These are phyloP conservation scores for Ceratina calcarata DNA, from an alignment of 1,140 invertebrate genomes.

Conservation along the genomic window DNA sequence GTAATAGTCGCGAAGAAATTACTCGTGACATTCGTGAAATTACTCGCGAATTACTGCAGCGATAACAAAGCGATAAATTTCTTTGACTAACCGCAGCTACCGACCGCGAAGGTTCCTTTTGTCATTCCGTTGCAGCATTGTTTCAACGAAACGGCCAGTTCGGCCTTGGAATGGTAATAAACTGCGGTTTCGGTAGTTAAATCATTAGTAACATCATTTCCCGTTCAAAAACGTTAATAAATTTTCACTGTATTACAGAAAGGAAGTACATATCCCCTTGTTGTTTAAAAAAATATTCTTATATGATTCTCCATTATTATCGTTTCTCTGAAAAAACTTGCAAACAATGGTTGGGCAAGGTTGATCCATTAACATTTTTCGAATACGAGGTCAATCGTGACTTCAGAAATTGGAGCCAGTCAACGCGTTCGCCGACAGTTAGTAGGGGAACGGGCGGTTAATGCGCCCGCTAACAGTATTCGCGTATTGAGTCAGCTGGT, in stretches of 20 bases:
- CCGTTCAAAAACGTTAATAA: background rate
- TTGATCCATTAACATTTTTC: constrained; percentile 20
- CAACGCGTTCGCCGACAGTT: constrained; percentile 12
- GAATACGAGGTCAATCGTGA: constrained; percentile 35
- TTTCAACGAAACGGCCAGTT: background rate
- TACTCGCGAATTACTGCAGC: background rate
- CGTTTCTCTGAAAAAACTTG: background rate
- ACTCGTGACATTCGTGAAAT: background rate
- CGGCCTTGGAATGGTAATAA: constrained; percentile 2
- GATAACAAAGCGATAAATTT: constrained; percentile 22
- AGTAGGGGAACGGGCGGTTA: constrained; percentile 8
- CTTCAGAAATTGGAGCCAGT: background rate
- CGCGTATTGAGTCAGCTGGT: constrained; percentile 24
- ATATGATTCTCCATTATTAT: background rate
- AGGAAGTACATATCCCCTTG: too few species aligned
- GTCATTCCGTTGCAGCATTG: background rate
- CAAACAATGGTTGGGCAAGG: constrained; percentile 28
- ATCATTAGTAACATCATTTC: background rate
- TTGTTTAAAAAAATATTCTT: too few species aligned
- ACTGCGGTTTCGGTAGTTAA: background rate
- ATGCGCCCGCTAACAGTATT: constrained; percentile 33
- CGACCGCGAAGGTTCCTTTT: background rate
- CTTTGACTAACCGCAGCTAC: constrained; percentile 9
- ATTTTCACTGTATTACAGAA: background rate
- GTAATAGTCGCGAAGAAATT: background rate